Evolutionary conservation across 1,140 invertebrate species (phyloP).

Genomic region (Aphaenogaster ashmeadi): DNA sequence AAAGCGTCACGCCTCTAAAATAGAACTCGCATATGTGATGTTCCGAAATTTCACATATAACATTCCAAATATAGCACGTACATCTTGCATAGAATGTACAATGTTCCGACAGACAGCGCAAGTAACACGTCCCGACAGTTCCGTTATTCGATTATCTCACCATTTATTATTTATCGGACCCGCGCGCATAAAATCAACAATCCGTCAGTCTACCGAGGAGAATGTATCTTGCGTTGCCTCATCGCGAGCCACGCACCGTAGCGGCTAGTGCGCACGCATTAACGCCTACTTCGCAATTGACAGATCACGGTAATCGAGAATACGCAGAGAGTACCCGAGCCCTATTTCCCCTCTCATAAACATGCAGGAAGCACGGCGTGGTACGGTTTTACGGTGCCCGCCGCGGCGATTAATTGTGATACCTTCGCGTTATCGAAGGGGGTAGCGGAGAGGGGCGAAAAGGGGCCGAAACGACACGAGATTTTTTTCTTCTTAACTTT

Average conservation of each 20-base stretch:
- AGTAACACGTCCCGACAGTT: not conserved
- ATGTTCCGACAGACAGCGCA: not conserved
- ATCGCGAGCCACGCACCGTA: constrained; percentile 8
- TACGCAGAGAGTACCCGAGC: constrained; percentile 7
- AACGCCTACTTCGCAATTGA: constrained; percentile 54
- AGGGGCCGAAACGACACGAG: not conserved
- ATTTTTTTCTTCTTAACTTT: not conserved
- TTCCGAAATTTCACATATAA: not conserved
- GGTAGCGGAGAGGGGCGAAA: no score
- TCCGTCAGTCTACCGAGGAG: not conserved
- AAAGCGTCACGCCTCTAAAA: not conserved
- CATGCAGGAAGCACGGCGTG: constrained; percentile 7
- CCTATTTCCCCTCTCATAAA: constrained; percentile 44
- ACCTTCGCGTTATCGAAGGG: not conserved
- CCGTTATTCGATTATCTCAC: constrained; percentile 15
- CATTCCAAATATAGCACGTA: not conserved
- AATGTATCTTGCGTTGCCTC: constrained; percentile 42
- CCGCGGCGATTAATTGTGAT: not conserved
- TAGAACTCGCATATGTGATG: not conserved
- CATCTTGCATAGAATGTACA: not conserved
- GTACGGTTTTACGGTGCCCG: constrained; percentile 37
- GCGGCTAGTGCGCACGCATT: not conserved
- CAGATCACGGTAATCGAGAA: constrained; percentile 55
- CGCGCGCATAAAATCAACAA: constrained; percentile 10
- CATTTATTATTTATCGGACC: not conserved